Evolutionary conservation across 2,113 vertebrate genomes (phyloP).

Genomic region (Pterocles gutturalis): DNA sequence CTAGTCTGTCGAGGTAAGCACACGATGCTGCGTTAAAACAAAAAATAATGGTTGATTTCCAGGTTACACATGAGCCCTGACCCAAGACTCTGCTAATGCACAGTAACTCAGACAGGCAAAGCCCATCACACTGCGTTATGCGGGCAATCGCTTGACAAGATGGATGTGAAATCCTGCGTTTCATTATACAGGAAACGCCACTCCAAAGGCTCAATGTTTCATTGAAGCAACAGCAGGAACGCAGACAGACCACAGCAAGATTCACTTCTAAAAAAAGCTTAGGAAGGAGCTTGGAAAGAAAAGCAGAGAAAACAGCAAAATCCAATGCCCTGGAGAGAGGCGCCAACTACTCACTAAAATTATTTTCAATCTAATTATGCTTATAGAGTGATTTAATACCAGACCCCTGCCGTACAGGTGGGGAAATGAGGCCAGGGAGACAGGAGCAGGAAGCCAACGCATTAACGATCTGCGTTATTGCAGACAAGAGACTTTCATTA

Average conservation of each 20-base stretch:
- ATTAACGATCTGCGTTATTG: constrained; percentile 51
- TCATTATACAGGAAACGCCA: not conserved
- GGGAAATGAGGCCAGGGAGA: constrained; percentile 47
- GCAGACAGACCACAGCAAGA: not conserved
- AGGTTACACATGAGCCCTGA: not conserved
- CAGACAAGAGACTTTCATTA: constrained; percentile 56
- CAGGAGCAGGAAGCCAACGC: constrained; percentile 42
- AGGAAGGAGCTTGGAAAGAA: constrained; percentile 13
- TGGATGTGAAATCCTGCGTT: not conserved
- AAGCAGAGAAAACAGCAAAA: constrained; percentile 19
- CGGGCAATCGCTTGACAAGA: not conserved
- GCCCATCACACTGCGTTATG: not conserved
- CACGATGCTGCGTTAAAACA: not conserved
- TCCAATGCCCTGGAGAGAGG: not conserved
- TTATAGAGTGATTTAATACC: constrained; percentile 59
- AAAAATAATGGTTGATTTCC: not conserved
- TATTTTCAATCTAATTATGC: constrained; percentile 53
- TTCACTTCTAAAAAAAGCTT: not conserved
- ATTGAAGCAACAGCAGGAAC: not conserved
- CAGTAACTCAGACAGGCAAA: not conserved
- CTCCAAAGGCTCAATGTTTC: not conserved
- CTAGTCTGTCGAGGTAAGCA: not conserved
- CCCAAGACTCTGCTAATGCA: not conserved
- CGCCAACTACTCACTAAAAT: constrained; percentile 34
- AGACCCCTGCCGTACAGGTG: constrained; percentile 32